Conservation (phyloP, 2,797 vertebrate species). For the Sylvilagus floridanus region DNA sequence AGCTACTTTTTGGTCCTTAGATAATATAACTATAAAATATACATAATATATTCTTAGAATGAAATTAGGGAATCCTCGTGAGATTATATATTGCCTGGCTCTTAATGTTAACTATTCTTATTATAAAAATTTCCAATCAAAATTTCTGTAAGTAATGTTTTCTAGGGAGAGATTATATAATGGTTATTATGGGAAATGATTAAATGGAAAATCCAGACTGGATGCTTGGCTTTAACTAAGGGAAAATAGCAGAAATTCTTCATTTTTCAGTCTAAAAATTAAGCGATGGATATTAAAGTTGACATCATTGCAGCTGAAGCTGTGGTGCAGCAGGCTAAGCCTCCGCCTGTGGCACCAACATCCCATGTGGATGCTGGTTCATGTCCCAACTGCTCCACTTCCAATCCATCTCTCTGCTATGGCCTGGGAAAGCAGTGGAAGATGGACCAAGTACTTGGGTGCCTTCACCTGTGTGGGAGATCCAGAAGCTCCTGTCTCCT, state of each 20-base stretch:
- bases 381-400: no score
- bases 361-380: no score
- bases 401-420: no score
- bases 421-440: no score
- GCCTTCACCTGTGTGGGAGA: no score
- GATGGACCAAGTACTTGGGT: no score
- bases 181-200: not conserved
- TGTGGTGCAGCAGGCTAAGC: no score
- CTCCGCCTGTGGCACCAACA: no score
- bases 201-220: not conserved
- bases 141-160: not conserved
- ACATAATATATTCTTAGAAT: not conserved
- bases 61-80: not conserved
- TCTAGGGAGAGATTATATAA: not conserved
- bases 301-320: not conserved
- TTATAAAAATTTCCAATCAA: not conserved
- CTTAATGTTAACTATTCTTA: not conserved
- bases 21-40: not conserved
- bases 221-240: not conserved
- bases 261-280: slow-evolving; percentile 15
- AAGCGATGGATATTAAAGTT: not conserved
- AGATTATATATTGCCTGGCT: not conserved
- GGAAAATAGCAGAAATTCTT: not conserved
- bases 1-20: not conserved
- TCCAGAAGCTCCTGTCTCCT: no score